Base-by-base conservation (phyloP, 2,113 vertebrate genomes). In the Varanus komodoensis region DNA sequence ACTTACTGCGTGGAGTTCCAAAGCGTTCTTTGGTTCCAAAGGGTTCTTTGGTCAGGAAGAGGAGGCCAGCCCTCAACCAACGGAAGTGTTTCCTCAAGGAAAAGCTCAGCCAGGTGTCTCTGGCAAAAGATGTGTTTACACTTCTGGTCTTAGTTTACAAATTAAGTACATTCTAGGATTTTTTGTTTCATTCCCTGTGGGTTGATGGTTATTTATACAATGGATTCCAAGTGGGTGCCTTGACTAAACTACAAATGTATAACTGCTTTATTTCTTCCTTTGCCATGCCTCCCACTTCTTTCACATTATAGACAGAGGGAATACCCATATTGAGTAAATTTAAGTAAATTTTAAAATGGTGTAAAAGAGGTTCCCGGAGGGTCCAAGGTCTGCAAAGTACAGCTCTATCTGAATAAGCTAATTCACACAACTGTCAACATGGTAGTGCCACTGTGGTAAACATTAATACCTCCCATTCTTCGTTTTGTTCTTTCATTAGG, bases 361-460 rank as follows among this genome's bases (percentile, higher is more conserved):
- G 44, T 29, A 12, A 48, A 50, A 69, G 69, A 67, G 38, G 64
- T n/a, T 86, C 48, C 7, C 32, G 25, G 84, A 86, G 50, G 23
- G 44, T 50, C 12, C 23, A 8, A 67, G 44, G 57, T 67, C 14
- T 38, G 81, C 54, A 83, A 38, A 67, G n/a, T 34, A 67, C 4
- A 23, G 34, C 67, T 34, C 34, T 64, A 67, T 11, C 64, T 23
- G n/a, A 83, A 83, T 83, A 23, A 8, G 48, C 14, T 71, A 71
- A 69, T 84, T 84, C 14, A 25, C 50, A 69, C 17, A 67, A 84
- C 34, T 68, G 64, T 48, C 38, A 84, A 69, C 23, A 29, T 8
- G 15, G 15, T 86, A 23, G 23, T 57, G 19, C 92, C 92, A 73
- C 23, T 73, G 82, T 82, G 87, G 84, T 91, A 89, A 50, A 88